Conservation (phyloP, 2,888 invertebrate genomes). For the Acholoe squamosa region DNA sequence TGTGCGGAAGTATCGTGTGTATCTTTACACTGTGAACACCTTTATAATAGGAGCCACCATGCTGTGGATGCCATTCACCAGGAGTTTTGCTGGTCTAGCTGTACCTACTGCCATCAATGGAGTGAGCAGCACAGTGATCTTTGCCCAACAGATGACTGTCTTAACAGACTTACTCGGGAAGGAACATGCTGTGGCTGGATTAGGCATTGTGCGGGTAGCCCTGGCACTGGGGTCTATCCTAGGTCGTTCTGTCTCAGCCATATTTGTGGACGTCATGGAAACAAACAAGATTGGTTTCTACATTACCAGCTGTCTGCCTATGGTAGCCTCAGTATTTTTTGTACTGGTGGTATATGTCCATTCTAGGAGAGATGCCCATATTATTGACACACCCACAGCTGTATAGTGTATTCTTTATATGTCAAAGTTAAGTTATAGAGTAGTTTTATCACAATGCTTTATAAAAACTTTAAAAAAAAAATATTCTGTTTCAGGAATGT, state of each 20-base stretch:
- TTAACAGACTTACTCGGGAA: conserved; percentile 29
- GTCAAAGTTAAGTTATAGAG: no score
- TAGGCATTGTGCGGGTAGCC: background rate
- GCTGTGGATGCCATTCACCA: conserved; percentile 22
- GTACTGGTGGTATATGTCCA: conserved; percentile 35
- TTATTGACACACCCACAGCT: no score
- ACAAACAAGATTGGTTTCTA: conserved; percentile 41
- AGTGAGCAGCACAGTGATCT: conserved; percentile 26
- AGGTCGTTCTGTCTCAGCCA: conserved; percentile 4
- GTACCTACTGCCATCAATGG: conserved; percentile 25
- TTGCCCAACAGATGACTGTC: conserved; percentile 56
- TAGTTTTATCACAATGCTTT: no score
- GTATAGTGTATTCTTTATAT: no score
- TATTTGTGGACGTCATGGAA: conserved; percentile 28
- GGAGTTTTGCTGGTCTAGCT: background rate
- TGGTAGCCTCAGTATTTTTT: conserved; percentile 7
- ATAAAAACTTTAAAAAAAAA: no score
- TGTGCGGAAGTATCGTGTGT: background rate
- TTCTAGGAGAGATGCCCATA: background rate
- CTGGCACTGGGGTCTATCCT: conserved; percentile 43
- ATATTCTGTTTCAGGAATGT: no score
- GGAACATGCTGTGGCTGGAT: conserved; percentile 8
- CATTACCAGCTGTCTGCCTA: background rate
- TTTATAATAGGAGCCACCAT: conserved; percentile 11
- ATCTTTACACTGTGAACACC: conserved; percentile 13